A percentile compares a stretch with the other conserved stretches of the same genome.
These are phyloP conservation scores for Malurus leucopterus DNA, from an alignment of 2,797 vertebrate genomes.

Conservation along the genomic window DNA sequence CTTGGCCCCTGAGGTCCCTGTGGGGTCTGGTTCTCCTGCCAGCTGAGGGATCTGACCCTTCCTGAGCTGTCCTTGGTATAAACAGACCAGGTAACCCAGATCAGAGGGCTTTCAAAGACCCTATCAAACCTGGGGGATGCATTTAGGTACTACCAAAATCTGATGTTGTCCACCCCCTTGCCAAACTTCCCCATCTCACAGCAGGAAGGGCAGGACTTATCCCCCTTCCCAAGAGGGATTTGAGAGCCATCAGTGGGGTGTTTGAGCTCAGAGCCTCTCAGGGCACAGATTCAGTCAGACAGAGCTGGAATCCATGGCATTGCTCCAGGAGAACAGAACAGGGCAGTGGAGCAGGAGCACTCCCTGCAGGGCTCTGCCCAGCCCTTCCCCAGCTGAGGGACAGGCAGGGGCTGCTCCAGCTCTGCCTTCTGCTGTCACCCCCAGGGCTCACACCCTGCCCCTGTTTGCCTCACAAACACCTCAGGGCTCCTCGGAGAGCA, in stretches of 20 bases:
- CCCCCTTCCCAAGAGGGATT: not conserved
- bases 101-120: not conserved
- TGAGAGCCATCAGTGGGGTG: not conserved
- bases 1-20: rapidly evolving
- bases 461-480: not conserved
- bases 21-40: not conserved
- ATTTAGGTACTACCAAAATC: not conserved
- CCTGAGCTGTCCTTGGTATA: not conserved
- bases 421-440: not conserved
- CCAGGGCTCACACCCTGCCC: not conserved
- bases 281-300: not conserved
- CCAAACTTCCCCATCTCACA: not conserved
- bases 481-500: not conserved
- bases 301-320: not conserved
- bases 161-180: not conserved
- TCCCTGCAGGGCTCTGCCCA: not conserved
- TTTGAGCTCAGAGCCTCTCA: not conserved
- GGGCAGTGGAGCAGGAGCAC: not conserved
- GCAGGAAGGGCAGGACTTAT: not conserved
- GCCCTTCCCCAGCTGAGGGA: no score
- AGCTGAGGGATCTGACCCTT: not conserved
- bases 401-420: not conserved
- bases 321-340: not conserved
- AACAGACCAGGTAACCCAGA: not conserved
- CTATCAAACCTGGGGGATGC: no score